Evolutionary conservation across 2,113 vertebrate species (phyloP).

Genomic region (Hystrix brachyura): DNA sequence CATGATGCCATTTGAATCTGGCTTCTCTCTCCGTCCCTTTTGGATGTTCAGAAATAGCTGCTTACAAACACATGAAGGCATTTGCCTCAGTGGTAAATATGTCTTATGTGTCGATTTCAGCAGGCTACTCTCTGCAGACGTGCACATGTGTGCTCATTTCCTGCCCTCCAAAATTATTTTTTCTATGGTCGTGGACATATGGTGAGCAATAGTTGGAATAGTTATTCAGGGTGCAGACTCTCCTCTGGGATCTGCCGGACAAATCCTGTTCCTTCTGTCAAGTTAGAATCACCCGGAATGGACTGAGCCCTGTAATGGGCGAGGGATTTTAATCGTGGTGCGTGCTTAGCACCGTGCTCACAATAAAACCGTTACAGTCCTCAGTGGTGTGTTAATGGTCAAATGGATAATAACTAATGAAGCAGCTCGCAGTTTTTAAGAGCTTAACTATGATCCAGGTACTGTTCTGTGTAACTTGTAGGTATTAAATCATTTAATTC

Average conservation of each 20-base stretch:
- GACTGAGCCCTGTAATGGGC: not conserved
- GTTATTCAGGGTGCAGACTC: constrained; percentile 81
- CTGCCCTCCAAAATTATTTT: constrained; percentile 82
- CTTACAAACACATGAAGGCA: constrained; percentile 81
- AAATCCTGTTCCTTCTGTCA: constrained; percentile 81
- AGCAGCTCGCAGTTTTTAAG: constrained; percentile 65
- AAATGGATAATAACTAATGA: constrained; percentile 68
- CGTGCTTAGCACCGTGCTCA: not conserved
- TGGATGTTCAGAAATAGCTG: constrained; percentile 80
- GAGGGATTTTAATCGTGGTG: constrained; percentile 16
- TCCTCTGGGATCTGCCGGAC: constrained; percentile 79
- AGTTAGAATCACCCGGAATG: constrained; percentile 67
- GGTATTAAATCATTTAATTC: constrained; percentile 70
- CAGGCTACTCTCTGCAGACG: constrained; percentile 77
- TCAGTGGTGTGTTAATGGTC: constrained; percentile 22
- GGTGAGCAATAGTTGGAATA: constrained; percentile 83
- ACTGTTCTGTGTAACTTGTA: constrained; percentile 61
- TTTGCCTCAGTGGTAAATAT: constrained; percentile 79
- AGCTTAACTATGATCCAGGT: constrained; percentile 60
- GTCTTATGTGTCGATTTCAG: constrained; percentile 79
- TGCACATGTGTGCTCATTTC: constrained; percentile 85
- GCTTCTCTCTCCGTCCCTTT: constrained; percentile 75
- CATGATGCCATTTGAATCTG: constrained; percentile 79
- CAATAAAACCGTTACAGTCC: constrained; percentile 44
- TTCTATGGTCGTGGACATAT: constrained; percentile 80